Evolutionary conservation across 2,113 vertebrate species (phyloP), one percentile per base, ranked within the genome.

Genomic region (Struthidea cinerea): DNA sequence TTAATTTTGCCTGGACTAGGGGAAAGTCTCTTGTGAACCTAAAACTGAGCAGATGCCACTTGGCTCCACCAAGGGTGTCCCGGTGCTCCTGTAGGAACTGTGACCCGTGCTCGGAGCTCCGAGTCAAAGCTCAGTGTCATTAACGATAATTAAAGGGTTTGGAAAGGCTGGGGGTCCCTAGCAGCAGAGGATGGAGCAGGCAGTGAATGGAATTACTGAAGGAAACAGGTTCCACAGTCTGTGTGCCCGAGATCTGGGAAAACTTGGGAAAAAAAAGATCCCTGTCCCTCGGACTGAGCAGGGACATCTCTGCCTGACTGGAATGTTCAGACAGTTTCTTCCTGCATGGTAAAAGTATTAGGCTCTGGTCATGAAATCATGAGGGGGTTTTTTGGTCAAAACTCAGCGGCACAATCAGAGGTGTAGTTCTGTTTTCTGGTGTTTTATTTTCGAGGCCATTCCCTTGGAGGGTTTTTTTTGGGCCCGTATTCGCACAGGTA

Each of bases 291-390:
- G 24, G 15, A 1, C 28, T 0, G 10, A 18, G 49, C 16, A 1
- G 5, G 10, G 35, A 26, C 7, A 4, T 7, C 65, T 35, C 27
- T 20, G 70, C 33, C 33, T 1, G 3, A 0, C 9, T 21, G 44
- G 2, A 12, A 14, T 0, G 3, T 3, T 33, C 53, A 21, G 30
- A 3, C 5, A 4, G 13, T 8, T 37, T 19, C 49, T n/a, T 7
- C 18, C 3, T 5, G 13, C 2, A 1, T 1, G 37, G 1, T 53
- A 1, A 24, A 67, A 11, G 9, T 2, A 7, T 3, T 1, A 0
- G 26, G 12, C 42, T 88, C 57, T 41, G 57, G 5, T 5, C 55
- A 7, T 6, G 1, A 6, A 56, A 22, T 1, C 26, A 5, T 1
- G 8, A 27, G 44, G 24, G 9, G 0, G 2, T 55, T 61, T 26